Percentiles rank a stretch among this genome's conserved stretches.
Conservation (phyloP, 2,113 vertebrate species). For the Crypturellus undulatus region DNA sequence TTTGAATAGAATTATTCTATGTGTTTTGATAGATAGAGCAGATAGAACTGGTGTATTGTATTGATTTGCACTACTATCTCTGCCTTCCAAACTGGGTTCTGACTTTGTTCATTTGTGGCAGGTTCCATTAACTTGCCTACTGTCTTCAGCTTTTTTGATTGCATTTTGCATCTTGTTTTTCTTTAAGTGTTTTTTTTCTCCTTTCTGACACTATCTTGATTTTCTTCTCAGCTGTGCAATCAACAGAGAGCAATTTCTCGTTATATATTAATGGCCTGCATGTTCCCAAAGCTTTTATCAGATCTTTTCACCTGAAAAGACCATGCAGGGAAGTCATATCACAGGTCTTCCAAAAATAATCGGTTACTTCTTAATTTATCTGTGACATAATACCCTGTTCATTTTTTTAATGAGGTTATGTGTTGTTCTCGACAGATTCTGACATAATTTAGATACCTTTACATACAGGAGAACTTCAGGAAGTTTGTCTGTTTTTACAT, state of each 20-base stretch:
- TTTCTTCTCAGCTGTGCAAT: background rate
- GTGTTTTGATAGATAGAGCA: background rate
- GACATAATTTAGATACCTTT: background rate
- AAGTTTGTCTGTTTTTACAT: background rate
- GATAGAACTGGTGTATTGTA: background rate
- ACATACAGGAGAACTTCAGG: background rate
- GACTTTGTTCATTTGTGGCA: background rate
- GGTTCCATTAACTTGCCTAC: background rate
- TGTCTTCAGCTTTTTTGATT: background rate
- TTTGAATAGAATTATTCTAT: background rate
- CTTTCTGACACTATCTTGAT: background rate
- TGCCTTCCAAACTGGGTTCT: background rate
- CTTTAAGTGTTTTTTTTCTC: background rate
- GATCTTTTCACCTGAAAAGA: background rate
- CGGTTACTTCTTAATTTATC: background rate
- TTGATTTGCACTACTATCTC: background rate
- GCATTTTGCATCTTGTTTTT: background rate
- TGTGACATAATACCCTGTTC: background rate
- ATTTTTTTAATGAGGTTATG: background rate
- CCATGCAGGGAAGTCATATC: background rate
- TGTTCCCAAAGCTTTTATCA: slow-evolving; percentile 36
- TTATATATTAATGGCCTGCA: slow-evolving; percentile 34
- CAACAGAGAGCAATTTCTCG: slow-evolving; percentile 12
- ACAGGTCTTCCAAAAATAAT: background rate
- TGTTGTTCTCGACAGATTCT: background rate